Conservation (phyloP, 2,113 vertebrate species). For the Ammodytes marinus region DNA sequence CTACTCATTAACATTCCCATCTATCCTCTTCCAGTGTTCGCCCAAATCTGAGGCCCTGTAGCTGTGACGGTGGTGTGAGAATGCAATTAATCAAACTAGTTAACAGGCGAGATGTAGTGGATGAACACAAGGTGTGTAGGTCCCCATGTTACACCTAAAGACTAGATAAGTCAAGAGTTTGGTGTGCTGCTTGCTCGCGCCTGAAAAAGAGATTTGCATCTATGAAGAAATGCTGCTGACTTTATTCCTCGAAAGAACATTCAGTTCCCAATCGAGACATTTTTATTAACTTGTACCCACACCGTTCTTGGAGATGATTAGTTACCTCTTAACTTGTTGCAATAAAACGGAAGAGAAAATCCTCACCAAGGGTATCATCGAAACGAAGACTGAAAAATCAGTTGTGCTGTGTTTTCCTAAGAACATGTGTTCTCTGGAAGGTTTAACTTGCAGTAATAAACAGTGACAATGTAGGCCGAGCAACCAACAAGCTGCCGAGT, state of each 20-base stretch:
- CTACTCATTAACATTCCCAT: conserved; percentile 60
- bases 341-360: neutral
- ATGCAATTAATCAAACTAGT: conserved; percentile 69
- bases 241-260: conserved; percentile 4
- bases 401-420: neutral
- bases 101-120: conserved; percentile 58
- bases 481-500: conserved; percentile 30
- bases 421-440: conserved; percentile 36
- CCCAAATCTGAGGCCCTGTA: conserved; percentile 44
- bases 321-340: conserved; percentile 9
- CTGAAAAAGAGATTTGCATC: conserved; percentile 12
- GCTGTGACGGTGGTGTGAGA: conserved; percentile 40
- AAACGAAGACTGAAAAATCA: neutral
- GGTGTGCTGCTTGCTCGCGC: conserved; percentile 5
- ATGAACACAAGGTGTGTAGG: conserved; percentile 58
- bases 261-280: neutral
- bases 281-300: neutral
- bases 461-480: conserved; percentile 35
- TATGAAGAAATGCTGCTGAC: neutral
- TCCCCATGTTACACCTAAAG: conserved; percentile 43
- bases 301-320: neutral
- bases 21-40: conserved; percentile 46
- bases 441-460: conserved; percentile 57
- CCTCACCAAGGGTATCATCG: neutral
- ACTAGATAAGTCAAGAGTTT: conserved; percentile 36